Evolutionary conservation across 64 coral and sea anemone species (phyloP).

Genomic region (Catalaphyllia jardinei): DNA sequence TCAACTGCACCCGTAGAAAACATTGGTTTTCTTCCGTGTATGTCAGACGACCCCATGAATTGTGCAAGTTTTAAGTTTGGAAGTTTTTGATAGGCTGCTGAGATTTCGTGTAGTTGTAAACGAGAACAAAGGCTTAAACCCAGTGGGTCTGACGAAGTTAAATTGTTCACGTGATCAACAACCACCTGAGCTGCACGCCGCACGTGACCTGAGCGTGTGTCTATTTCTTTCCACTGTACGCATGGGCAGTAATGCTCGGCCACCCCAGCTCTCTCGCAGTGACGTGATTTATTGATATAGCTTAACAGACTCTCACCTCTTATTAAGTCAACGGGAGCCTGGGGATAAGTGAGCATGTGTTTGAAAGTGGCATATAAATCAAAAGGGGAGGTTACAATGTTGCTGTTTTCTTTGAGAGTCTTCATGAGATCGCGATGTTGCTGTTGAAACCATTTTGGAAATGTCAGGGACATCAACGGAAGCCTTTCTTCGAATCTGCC

Average conservation of each 20-base stretch:
- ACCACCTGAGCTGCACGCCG: conserved; percentile 53
- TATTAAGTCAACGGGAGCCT: conserved; percentile 32
- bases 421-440: conserved; percentile 33
- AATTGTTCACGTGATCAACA: conserved; percentile 75
- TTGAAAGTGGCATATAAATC: conserved; percentile 83
- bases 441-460: conserved; percentile 68
- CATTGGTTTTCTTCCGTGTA: conserved; percentile 70
- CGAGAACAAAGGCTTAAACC: conserved; percentile 59
- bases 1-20: conserved; percentile 60
- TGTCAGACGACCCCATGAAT: conserved; percentile 74
- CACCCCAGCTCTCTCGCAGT: conserved; percentile 71
- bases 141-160: conserved; percentile 44
- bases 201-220: conserved; percentile 61
- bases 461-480: conserved; percentile 74
- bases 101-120: conserved; percentile 67
- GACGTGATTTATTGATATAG: conserved; percentile 61
- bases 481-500: conserved; percentile 88
- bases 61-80: conserved; percentile 77
- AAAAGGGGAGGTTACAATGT: conserved; percentile 87
- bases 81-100: conserved; percentile 77
- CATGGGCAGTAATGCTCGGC: conserved; percentile 96
- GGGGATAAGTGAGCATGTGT: conserved; percentile 76
- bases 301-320: conserved; percentile 71
- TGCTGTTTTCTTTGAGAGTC: conserved; percentile 62
- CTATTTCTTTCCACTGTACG: conserved; percentile 55